A percentile compares a stretch with the other conserved stretches of the same genome.
These are phyloP conservation scores for Seriola aureovittata DNA, from an alignment of 2,113 vertebrate genomes.

Conservation along the genomic window DNA sequence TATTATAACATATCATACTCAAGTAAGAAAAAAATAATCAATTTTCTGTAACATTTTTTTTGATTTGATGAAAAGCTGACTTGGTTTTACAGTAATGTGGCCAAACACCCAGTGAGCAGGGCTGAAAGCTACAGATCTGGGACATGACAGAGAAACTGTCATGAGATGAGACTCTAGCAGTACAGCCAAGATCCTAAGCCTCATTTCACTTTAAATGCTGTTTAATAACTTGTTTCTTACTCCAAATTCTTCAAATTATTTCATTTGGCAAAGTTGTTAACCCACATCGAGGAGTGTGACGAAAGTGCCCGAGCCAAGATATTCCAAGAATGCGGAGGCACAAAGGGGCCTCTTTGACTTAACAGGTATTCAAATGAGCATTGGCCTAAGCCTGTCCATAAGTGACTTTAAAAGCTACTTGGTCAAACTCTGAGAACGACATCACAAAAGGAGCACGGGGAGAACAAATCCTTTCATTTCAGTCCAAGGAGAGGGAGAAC, in stretches of 20 bases:
- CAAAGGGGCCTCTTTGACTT: conserved; percentile 52
- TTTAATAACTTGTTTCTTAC: conserved; percentile 16
- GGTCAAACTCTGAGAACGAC: conserved; percentile 43
- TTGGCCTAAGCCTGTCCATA: conserved; percentile 50
- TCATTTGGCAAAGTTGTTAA: conserved; percentile 26
- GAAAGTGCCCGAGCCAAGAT: conserved; percentile 46
- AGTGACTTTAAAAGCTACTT: conserved; percentile 66
- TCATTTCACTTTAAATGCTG: neutral
- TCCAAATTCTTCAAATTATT: conserved; percentile 37
- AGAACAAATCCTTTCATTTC: conserved; percentile 65
- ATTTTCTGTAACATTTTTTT: too few species aligned
- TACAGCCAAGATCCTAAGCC: neutral
- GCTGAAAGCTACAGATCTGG: neutral
- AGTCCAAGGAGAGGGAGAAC: conserved; percentile 34
- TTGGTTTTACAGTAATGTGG: neutral
- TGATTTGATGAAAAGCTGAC: neutral
- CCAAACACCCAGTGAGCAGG: neutral
- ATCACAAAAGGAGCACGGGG: conserved; percentile 30
- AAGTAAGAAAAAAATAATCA: neutral
- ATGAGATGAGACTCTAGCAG: neutral
- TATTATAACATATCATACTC: neutral
- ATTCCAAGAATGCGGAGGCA: conserved; percentile 63
- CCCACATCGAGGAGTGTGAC: conserved; percentile 46
- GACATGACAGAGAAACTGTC: neutral
- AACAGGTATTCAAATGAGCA: conserved; percentile 72